Conservation (phyloP, 1,140 invertebrate genomes). For the Drosophila pectinifera region DNA sequence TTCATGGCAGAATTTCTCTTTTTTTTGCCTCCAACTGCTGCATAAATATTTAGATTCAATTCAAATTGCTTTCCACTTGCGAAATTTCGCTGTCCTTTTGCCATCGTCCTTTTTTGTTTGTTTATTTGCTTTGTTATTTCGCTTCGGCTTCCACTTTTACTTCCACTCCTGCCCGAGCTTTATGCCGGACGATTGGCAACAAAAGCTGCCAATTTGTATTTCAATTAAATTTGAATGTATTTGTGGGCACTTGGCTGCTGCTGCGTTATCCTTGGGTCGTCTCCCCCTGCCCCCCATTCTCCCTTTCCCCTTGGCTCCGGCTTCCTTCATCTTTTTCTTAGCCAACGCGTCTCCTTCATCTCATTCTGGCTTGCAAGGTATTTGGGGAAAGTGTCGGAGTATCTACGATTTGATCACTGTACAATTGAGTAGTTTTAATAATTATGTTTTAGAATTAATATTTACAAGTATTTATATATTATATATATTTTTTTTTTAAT, state of each 20-base stretch:
- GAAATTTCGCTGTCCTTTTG: constrained; percentile 22
- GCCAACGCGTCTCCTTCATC: neutral
- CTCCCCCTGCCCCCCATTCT: too few relatives aligned
- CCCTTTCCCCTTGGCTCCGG: neutral
- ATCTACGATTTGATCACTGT: neutral
- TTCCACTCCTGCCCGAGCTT: constrained; percentile 27
- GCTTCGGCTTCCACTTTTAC: constrained; percentile 29
- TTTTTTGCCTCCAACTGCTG: constrained; percentile 40
- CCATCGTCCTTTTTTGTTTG: constrained; percentile 26
- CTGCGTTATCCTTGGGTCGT: constrained; percentile 12
- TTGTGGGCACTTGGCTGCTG: constrained; percentile 54
- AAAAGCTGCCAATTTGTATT: constrained; percentile 75
- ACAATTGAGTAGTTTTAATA: neutral
- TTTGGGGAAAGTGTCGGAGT: neutral
- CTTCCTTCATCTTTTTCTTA: neutral
- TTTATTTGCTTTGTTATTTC: constrained; percentile 52
- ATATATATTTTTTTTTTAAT: neutral
- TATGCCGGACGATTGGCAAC: constrained; percentile 59
- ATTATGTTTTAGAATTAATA: neutral
- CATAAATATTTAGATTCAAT: constrained; percentile 64
- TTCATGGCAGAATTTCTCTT: too few relatives aligned
- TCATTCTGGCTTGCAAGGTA: neutral
- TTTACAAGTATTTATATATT: neutral
- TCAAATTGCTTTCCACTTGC: constrained; percentile 57
- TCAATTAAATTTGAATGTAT: constrained; percentile 77